These are phyloP conservation scores for Drosophila virilis DNA, from an alignment of 1,140 invertebrate genomes.

Conservation along the genomic window DNA sequence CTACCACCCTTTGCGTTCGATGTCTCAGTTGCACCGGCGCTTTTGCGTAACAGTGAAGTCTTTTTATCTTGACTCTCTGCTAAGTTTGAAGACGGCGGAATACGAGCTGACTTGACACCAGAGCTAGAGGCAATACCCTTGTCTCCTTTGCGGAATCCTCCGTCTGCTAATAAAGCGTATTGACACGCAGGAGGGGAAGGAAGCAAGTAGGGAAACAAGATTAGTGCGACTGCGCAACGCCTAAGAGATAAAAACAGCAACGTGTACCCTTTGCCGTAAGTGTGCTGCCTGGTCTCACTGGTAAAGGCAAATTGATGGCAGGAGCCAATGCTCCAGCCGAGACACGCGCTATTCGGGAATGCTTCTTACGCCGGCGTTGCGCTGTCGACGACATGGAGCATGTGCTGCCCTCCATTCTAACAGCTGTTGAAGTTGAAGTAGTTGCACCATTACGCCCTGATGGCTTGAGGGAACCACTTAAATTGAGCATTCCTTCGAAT, in stretches of 20 bases:
- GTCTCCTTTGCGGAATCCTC: slow-evolving; percentile 8
- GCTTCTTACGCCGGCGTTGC: slow-evolving; percentile 9
- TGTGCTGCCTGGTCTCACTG: slow-evolving; percentile 9
- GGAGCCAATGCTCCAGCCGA: slow-evolving; percentile 19
- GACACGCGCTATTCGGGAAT: slow-evolving; percentile 1
- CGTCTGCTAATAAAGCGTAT: slow-evolving; percentile 30
- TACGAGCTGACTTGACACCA: slow-evolving; percentile 35
- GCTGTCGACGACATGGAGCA: background rate
- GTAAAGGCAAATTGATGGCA: background rate
- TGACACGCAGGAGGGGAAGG: slow-evolving; percentile 24
- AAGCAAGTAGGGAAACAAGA: slow-evolving; percentile 38
- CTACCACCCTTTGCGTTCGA: slow-evolving; percentile 10
- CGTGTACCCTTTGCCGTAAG: slow-evolving; percentile 54
- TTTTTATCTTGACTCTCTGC: slow-evolving; percentile 37
- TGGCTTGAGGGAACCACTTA: slow-evolving; percentile 15
- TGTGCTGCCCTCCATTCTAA: background rate
- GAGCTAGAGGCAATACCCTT: slow-evolving; percentile 4
- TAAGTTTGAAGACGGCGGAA: slow-evolving; percentile 15
- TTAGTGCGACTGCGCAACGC: slow-evolving; percentile 47
- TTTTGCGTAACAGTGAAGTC: slow-evolving; percentile 51
- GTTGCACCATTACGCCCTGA: slow-evolving; percentile 1
- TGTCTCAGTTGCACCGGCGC: slow-evolving; percentile 15
- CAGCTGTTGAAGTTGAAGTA: background rate
- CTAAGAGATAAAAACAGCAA: slow-evolving; percentile 23
- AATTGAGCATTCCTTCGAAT: slow-evolving; percentile 34